Percentiles rank a stretch among this genome's conserved stretches.
These are phyloP conservation scores for Augiades crinisus DNA, from an alignment of 2,888 invertebrate species.

Conservation along the genomic window DNA sequence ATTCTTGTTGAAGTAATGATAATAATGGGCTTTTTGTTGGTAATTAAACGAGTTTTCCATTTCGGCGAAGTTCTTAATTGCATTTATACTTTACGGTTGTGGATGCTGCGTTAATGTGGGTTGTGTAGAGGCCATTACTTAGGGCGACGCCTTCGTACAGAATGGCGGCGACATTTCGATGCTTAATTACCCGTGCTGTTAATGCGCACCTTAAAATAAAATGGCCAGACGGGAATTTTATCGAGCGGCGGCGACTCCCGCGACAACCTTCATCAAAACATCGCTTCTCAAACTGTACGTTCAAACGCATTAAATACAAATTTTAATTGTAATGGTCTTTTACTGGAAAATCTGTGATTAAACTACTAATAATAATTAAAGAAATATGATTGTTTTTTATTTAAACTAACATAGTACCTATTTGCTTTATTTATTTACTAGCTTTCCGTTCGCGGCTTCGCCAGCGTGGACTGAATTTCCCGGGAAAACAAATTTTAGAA, in stretches of 20 bases:
- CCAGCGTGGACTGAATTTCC: no score
- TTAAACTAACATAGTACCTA: no score
- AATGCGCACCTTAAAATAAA: conserved; percentile 63
- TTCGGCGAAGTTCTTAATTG: conserved; percentile 29
- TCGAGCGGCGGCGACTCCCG: conserved; percentile 40
- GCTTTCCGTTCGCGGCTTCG: no score
- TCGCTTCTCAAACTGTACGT: conserved; percentile 39
- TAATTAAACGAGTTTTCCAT: conserved; percentile 27
- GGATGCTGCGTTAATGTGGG: conserved; percentile 36
- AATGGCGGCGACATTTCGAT: conserved; percentile 60
- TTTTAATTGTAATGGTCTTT: no score
- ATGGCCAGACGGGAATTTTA: conserved; percentile 58
- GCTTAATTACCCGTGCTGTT: conserved; percentile 68
- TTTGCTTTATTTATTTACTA: no score
- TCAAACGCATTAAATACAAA: no score
- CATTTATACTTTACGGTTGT: conserved; percentile 33
- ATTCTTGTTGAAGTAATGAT: conserved; percentile 24
- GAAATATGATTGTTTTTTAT: no score
- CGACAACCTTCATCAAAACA: conserved; percentile 37
- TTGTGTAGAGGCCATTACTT: conserved; percentile 52
- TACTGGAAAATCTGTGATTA: no score
- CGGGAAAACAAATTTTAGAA: no score
- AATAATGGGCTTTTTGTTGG: conserved; percentile 23
- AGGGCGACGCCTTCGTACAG: conserved; percentile 54
- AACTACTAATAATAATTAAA: no score